phyloP scores from a whole-genome alignment of 1,140 invertebrate species.

The Drosophila watanabei region DNA sequence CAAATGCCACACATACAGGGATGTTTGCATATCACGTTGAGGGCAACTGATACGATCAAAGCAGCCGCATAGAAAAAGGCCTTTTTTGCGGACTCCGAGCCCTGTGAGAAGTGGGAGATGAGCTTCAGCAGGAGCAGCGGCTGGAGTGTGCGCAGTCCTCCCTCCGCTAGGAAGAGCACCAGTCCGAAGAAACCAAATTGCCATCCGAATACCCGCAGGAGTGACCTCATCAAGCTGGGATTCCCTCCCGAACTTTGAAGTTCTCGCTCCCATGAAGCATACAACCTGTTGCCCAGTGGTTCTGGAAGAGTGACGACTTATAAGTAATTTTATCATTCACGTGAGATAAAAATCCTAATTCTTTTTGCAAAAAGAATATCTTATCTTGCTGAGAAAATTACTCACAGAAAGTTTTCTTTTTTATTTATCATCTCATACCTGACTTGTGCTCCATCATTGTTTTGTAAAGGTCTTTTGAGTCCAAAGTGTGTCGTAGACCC shows the following conservation, averaged over 20 bases:
- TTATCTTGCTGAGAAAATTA: not conserved
- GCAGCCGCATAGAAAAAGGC: slow-evolving; percentile 89
- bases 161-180: slow-evolving; percentile 66
- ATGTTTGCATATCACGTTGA: slow-evolving; percentile 91
- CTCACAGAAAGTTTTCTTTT: not conserved
- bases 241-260: slow-evolving; percentile 39
- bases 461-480: slow-evolving; percentile 87
- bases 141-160: slow-evolving; percentile 87
- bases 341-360: not conserved
- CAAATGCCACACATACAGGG: slow-evolving; percentile 91
- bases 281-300: slow-evolving; percentile 66
- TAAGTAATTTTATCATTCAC: not conserved
- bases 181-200: slow-evolving; percentile 66
- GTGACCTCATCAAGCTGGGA: slow-evolving; percentile 62
- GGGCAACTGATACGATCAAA: slow-evolving; percentile 89
- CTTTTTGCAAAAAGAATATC: no score
- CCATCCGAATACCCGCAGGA: slow-evolving; percentile 65
- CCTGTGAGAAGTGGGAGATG: slow-evolving; percentile 88
- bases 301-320: slow-evolving; percentile 40
- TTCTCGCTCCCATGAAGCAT: slow-evolving; percentile 65
- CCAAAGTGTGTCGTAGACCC: slow-evolving; percentile 86
- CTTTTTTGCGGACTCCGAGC: slow-evolving; percentile 84
- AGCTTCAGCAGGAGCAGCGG: slow-evolving; percentile 90
- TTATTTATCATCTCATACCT: slow-evolving; percentile 41
- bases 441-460: slow-evolving; percentile 88